phyloP scores from a whole-genome alignment of 2,888 invertebrate species.

The Lasioglossum leucozonium region DNA sequence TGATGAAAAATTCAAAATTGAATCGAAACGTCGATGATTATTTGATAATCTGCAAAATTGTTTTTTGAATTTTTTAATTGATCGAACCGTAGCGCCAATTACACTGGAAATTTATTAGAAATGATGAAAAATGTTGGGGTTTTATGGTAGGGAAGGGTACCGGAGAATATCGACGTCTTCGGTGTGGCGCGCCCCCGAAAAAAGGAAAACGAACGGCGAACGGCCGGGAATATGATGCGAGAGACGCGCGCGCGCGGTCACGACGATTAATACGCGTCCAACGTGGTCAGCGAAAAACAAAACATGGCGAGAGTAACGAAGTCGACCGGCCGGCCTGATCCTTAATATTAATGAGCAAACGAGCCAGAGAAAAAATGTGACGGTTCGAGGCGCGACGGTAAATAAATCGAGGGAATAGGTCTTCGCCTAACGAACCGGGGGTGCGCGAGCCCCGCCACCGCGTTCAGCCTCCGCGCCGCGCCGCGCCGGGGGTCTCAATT shows the following conservation, averaged over 20 bases:
- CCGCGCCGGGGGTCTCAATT: slow-evolving; percentile 30
- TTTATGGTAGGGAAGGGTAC: too few species aligned
- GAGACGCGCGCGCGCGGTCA: slow-evolving; percentile 18
- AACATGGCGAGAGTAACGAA: slow-evolving; percentile 16
- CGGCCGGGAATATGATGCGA: slow-evolving; percentile 36
- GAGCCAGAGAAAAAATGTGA: slow-evolving; percentile 34
- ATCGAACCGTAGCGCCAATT: too few species aligned
- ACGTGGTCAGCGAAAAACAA: neutral
- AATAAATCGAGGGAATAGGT: slow-evolving; percentile 11
- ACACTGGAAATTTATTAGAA: too few species aligned
- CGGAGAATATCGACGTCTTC: neutral
- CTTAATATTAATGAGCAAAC: slow-evolving; percentile 54
- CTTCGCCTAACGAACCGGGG: slow-evolving; percentile 5
- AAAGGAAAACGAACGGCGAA: slow-evolving; percentile 22
- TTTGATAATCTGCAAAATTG: too few species aligned
- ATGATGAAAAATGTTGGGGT: too few species aligned
- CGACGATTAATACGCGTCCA: slow-evolving; percentile 47
- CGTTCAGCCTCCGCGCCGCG: too few species aligned
- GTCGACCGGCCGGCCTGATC: slow-evolving; percentile 28
- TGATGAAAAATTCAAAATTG: too few species aligned
- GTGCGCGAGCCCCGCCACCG: neutral
- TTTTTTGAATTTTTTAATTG: too few species aligned
- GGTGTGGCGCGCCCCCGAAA: neutral
- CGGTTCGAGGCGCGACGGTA: neutral
- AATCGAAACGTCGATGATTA: too few species aligned